Base-by-base conservation (phyloP, 2,113 vertebrate genomes). In the Pelusios castaneus region DNA sequence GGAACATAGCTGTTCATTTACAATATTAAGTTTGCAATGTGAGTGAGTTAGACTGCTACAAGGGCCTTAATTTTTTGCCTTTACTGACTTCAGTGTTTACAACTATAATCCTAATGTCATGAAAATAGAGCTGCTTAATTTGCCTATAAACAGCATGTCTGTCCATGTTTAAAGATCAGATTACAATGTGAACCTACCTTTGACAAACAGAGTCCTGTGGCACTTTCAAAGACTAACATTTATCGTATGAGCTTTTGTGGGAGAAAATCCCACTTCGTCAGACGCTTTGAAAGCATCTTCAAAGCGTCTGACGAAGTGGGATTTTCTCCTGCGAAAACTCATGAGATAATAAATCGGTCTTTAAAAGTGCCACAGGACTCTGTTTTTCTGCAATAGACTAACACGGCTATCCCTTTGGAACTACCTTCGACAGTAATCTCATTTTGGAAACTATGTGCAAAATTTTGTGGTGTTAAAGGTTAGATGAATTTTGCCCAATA, bases 131-230 rank as follows among this genome's bases (percentile, higher is more conserved):
- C 14, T 52, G 16, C 51, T 13, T 56, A 80, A 43, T 29, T 10
- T 1, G 41, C 84, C 58, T 38, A 82, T 63, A 84, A 95, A 56
- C 1, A 22, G 19, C 3, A 1, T 8, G 56, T 85, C 85, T 82
- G n/a, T 49, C 84, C 60, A 55, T 63, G 27, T 84, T 89, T 92
- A 51, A 76, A 31, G 67, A 77, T 31, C 76, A 88, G 21, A 34
- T 51, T 24, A 34, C 55, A 78, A 52, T 0, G 0, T 4, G 9
- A 22, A 38, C 80, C 63, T 87, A 84, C 43, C 38, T 47, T 38
- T 19, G 76, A n/a, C n/a, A n/a, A n/a, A n/a, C n/a, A n/a, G n/a
- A n/a, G n/a, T n/a, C n/a, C n/a, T n/a, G n/a, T n/a, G n/a, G n/a
- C n/a, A n/a, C n/a, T n/a, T n/a, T n/a, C n/a, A n/a, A n/a, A n/a